Base-by-base conservation (phyloP, 2,797 vertebrate species). In the Acipenser transmontanus region DNA sequence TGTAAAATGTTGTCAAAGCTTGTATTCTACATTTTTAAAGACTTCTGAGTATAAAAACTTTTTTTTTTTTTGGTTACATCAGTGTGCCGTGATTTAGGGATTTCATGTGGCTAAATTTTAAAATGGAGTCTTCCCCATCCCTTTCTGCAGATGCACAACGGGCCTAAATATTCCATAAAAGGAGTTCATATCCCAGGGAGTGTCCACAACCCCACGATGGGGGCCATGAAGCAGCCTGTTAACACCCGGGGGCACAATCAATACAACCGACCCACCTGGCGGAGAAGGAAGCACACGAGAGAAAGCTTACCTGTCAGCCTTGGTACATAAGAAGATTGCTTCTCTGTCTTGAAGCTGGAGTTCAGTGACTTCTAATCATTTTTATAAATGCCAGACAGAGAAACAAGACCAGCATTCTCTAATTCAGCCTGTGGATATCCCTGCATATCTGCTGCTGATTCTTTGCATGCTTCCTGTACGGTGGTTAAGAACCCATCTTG, bases 91-190 rank as follows among this genome's bases (percentile, higher is more conserved):
- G 34, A 34, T 34, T 34, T 34, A 3, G 4, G 4, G 17, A 17
- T 17, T 1, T 34, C 34, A 34, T 34, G 34, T 34, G 34, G 34
- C 34, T 34, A 34, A 34, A 34, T 34, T 34, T 34, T 34, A 34
- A 34, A 34, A 34, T 34, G 34, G 2, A 34, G 3, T 34, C 34
- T 34, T 4, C 34, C 34, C 34, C 34, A 13, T 7, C 20, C 57
- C 48, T 76, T 12, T 72, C 76, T 71, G 62, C 81, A 96, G 92
- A 88, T 89, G 80, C 89, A 89, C 79, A 88, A 76, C 1, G 92
- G 88, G 77, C 88, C 87, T 77, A 98, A 96, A 80, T 94, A 93
- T 83, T 91, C 92, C 61, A 77, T 93, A 84, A 98, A 96, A 84
- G 91, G 91, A 81, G 89, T 93, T 76, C 93, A 96, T 75, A 84